A percentile compares a stretch with the other conserved stretches of the same genome.
Conservation (phyloP, 1,140 invertebrate genomes). For the Aphelenchoides fujianensis region DNA sequence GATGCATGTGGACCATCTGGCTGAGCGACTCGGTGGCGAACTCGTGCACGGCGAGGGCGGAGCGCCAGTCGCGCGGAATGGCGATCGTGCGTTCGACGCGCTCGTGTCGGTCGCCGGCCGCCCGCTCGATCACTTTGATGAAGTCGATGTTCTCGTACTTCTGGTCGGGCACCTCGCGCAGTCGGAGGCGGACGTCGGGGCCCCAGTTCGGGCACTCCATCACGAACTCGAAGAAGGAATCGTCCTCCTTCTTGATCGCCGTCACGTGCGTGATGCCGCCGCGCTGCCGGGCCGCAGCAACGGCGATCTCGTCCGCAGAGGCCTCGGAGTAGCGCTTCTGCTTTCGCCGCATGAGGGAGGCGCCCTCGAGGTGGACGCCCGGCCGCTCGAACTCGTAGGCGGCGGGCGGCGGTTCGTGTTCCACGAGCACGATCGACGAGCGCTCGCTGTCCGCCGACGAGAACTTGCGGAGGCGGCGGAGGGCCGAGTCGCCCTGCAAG, state of each 20-base stretch:
- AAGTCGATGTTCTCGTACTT: constrained; percentile 41
- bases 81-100: not conserved
- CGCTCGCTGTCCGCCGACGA: constrained; percentile 25
- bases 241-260: constrained; percentile 41
- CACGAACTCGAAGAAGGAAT: constrained; percentile 38
- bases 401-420: constrained; percentile 38
- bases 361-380: constrained; percentile 33
- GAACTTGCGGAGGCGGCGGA: constrained; percentile 5
- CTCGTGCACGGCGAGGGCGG: constrained; percentile 14
- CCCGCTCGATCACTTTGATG: constrained; percentile 37
- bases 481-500: constrained; percentile 7
- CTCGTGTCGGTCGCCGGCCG: not conserved
- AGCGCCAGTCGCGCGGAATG: not conserved
- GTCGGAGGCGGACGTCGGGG: constrained; percentile 12
- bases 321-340: constrained; percentile 20
- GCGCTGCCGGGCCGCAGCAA: constrained; percentile 21
- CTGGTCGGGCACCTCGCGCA: constrained; percentile 38
- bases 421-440: constrained; percentile 23
- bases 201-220: constrained; percentile 39
- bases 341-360: constrained; percentile 27
- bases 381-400: constrained; percentile 43
- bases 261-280: constrained; percentile 52
- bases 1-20: constrained; percentile 43
- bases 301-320: constrained; percentile 15
- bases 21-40: constrained; percentile 26